Evolutionary conservation across 2,113 vertebrate genomes (phyloP).

Genomic region (Epinephelus moara): DNA sequence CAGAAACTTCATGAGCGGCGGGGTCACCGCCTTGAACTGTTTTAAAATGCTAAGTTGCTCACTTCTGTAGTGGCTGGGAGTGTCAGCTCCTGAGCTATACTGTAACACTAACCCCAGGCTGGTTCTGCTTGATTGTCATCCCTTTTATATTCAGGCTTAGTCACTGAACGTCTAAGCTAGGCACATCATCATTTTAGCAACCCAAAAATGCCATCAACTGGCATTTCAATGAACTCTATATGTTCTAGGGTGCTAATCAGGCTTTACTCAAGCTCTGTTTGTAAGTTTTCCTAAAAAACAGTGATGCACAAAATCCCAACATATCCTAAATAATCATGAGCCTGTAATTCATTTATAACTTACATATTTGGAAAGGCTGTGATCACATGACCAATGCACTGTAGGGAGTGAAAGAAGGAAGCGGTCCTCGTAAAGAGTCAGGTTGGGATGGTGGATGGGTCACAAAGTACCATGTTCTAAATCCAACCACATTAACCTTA

Average conservation of each 20-base stretch:
- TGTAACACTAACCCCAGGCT: slow-evolving; percentile 24
- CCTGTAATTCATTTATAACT: too few species aligned
- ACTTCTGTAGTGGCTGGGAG: neutral
- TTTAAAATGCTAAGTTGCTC: slow-evolving; percentile 23
- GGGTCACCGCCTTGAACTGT: slow-evolving; percentile 35
- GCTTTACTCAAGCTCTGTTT: too few species aligned
- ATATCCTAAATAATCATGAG: too few species aligned
- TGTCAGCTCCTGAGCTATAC: neutral
- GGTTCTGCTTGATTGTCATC: neutral
- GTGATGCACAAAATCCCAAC: too few species aligned
- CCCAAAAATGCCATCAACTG: neutral
- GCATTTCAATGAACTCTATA: neutral
- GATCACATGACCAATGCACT: too few species aligned
- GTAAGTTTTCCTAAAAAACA: too few species aligned
- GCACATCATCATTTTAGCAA: neutral
- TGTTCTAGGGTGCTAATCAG: neutral
- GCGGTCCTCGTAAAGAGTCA: too few species aligned
- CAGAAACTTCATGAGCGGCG: slow-evolving; percentile 7
- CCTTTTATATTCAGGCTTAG: neutral
- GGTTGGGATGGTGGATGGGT: too few species aligned
- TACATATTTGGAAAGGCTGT: too few species aligned
- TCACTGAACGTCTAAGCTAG: neutral
- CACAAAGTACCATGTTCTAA: too few species aligned
- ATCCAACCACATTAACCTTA: too few species aligned
- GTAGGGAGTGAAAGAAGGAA: too few species aligned